Conservation (phyloP, 2,797 vertebrate genomes). For the Epinephelus awoara region DNA sequence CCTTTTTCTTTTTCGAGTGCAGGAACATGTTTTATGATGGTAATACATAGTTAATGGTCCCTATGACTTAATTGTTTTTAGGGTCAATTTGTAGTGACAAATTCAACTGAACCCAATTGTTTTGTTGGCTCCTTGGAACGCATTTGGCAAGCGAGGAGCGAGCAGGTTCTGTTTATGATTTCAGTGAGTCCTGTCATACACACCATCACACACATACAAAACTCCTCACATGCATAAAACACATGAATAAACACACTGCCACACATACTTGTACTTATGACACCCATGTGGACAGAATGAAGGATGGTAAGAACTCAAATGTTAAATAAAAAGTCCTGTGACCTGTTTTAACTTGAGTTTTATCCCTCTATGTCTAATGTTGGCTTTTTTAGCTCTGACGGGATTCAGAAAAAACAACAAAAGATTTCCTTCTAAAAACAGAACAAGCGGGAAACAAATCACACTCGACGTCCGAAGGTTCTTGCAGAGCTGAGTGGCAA, state of each 20-base stretch:
- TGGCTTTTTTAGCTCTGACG: slow-evolving; percentile 64
- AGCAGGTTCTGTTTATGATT: slow-evolving; percentile 75
- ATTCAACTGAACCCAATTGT: slow-evolving; percentile 84
- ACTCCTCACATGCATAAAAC: slow-evolving; percentile 60
- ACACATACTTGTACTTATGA: slow-evolving; percentile 72
- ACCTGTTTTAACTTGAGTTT: slow-evolving; percentile 69
- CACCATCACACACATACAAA: slow-evolving; percentile 46
- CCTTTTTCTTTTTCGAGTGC: slow-evolving; percentile 73
- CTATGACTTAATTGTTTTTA: slow-evolving; percentile 88
- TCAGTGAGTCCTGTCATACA: slow-evolving; percentile 64
- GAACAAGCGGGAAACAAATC: slow-evolving; percentile 52
- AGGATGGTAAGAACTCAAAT: slow-evolving; percentile 57
- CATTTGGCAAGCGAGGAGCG: slow-evolving; percentile 66
- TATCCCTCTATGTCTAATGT: slow-evolving; percentile 63
- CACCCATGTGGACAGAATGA: slow-evolving; percentile 76
- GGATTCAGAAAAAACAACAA: slow-evolving; percentile 72
- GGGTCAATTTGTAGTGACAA: slow-evolving; percentile 87
- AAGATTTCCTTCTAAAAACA: slow-evolving; percentile 76
- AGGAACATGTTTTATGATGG: slow-evolving; percentile 85
- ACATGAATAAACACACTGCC: slow-evolving; percentile 77
- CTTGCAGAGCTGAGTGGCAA: slow-evolving; percentile 67
- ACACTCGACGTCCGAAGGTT: slow-evolving; percentile 51
- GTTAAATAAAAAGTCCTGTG: slow-evolving; percentile 67
- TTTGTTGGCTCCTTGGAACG: slow-evolving; percentile 76
- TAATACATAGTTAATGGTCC: slow-evolving; percentile 85